Percentiles rank a stretch among this genome's conserved stretches.
These are phyloP conservation scores for Chloebia gouldiae DNA, from an alignment of 2,113 vertebrate genomes.

Conservation along the genomic window DNA sequence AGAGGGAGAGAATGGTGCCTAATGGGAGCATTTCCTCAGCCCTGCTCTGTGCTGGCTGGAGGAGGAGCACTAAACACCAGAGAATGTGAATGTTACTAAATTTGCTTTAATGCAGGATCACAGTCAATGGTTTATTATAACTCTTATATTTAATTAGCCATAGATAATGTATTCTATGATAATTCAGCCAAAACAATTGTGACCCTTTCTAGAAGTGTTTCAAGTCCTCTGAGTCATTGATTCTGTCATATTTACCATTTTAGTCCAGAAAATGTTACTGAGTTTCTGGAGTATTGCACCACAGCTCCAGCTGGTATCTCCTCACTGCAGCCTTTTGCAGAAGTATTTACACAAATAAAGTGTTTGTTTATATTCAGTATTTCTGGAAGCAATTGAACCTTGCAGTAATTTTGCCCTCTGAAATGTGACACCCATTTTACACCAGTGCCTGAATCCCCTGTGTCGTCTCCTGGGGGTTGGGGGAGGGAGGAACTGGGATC, in stretches of 20 bases:
- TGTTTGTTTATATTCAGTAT: neutral
- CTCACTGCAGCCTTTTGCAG: neutral
- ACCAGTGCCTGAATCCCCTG: neutral
- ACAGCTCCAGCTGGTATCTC: neutral
- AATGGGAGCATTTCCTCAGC: neutral
- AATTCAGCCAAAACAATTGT: neutral
- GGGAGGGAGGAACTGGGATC: neutral
- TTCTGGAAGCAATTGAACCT: neutral
- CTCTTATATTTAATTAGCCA: neutral
- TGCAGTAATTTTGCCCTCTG: neutral
- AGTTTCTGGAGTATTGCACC: neutral
- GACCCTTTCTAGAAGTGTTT: slow-evolving; percentile 3
- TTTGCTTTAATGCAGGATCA: neutral
- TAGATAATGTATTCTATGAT: neutral
- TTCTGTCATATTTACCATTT: neutral
- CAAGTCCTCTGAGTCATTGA: neutral
- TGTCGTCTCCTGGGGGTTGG: neutral
- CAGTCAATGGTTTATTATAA: neutral
- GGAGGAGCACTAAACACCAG: neutral
- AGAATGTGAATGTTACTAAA: neutral
- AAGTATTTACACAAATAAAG: slow-evolving; percentile 23
- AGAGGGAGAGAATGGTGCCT: neutral
- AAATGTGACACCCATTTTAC: neutral
- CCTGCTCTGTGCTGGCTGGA: neutral
- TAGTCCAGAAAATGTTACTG: neutral